These are phyloP conservation scores for Elanus axillaris DNA, from an alignment of 2,113 vertebrate genomes.

Conservation along the genomic window DNA sequence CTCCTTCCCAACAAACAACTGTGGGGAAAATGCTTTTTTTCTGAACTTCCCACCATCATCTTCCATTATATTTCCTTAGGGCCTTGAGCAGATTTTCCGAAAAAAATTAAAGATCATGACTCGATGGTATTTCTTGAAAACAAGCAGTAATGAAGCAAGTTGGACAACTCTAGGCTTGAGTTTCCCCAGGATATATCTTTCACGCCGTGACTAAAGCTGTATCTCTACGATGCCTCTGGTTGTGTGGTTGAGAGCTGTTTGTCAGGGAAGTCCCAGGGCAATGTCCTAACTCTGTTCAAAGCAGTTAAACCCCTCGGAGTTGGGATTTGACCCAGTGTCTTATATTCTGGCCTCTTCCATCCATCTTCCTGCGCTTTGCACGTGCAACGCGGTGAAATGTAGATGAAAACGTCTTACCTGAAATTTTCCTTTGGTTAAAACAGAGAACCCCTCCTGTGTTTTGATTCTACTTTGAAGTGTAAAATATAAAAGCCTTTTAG, in stretches of 20 bases:
- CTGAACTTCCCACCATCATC: neutral
- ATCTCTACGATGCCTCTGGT: neutral
- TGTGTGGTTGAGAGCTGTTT: neutral
- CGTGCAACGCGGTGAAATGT: fast-evolving
- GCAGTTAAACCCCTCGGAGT: fast-evolving
- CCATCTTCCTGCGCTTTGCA: fast-evolving
- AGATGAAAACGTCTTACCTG: neutral
- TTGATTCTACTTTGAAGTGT: fast-evolving
- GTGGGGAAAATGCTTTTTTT: neutral
- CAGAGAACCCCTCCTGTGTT: neutral
- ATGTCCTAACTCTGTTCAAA: neutral
- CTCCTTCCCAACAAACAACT: neutral
- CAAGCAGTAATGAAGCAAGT: neutral
- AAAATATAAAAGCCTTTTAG: neutral
- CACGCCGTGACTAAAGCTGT: neutral
- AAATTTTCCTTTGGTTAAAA: neutral
- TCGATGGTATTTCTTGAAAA: neutral
- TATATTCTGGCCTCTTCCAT: neutral
- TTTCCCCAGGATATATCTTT: neutral
- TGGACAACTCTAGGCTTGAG: neutral
- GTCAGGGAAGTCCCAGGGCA: neutral
- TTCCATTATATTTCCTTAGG: neutral
- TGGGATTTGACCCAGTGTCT: fast-evolving
- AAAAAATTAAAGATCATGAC: neutral
- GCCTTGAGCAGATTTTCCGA: neutral